Evolutionary conservation across 2,113 vertebrate genomes (phyloP).

Genomic region (Benitochromis conjunctus): DNA sequence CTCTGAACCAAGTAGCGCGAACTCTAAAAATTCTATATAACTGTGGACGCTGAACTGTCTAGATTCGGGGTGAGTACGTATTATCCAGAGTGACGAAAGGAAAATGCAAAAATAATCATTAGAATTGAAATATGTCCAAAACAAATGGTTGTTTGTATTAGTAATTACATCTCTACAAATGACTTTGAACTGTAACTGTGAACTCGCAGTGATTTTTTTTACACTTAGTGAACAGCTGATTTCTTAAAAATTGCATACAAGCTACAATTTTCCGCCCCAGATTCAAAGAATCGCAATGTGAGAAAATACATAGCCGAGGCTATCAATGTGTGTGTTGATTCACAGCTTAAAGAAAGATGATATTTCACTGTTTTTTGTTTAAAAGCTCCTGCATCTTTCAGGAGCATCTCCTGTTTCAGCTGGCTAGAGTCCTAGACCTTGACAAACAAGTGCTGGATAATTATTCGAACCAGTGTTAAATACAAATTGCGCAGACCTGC

Average conservation of each 20-base stretch:
- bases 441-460: slow-evolving; percentile 60
- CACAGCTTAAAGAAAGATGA: slow-evolving; percentile 52
- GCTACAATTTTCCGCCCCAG: neutral
- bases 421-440: slow-evolving; percentile 64
- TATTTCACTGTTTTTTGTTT: slow-evolving; percentile 67
- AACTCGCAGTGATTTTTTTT: neutral
- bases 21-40: neutral
- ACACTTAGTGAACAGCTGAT: neutral
- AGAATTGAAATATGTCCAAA: neutral
- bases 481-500: slow-evolving; percentile 71
- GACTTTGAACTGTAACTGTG: neutral
- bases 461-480: slow-evolving; percentile 70
- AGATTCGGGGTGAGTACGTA: neutral
- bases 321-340: slow-evolving; percentile 46
- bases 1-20: slow-evolving; percentile 6
- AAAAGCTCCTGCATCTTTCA: slow-evolving; percentile 77
- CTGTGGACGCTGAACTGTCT: neutral
- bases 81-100: neutral
- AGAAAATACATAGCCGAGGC: neutral
- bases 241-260: neutral
- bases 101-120: neutral
- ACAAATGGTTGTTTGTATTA: neutral
- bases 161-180: neutral
- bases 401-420: slow-evolving; percentile 64
- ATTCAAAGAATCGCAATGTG: neutral